Conservation (phyloP, 2,797 vertebrate genomes). For the Sciaenops ocellatus region DNA sequence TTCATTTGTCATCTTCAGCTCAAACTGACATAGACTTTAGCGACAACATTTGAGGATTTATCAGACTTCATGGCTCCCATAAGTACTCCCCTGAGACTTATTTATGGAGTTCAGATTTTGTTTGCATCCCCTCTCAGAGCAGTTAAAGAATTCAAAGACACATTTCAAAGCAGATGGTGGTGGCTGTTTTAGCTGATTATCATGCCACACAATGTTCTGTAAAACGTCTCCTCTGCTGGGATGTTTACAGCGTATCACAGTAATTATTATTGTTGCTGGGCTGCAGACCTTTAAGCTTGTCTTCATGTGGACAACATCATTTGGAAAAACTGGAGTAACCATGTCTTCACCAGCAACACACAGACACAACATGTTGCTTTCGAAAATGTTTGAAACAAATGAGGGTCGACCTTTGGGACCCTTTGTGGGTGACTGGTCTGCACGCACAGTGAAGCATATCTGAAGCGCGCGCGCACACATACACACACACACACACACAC, state of each 20-base stretch:
- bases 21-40: background rate
- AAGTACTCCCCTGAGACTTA: too few species aligned
- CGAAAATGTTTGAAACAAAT: slow-evolving; percentile 18
- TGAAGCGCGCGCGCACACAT: slow-evolving; percentile 29
- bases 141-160: slow-evolving; percentile 18
- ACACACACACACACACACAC: slow-evolving; percentile 6
- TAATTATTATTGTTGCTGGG: slow-evolving; percentile 20
- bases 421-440: slow-evolving; percentile 48
- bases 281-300: slow-evolving; percentile 22
- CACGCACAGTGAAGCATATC: slow-evolving; percentile 49
- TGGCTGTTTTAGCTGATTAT: background rate
- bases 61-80: background rate
- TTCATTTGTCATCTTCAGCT: background rate
- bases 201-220: background rate
- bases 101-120: background rate
- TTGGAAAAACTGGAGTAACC: slow-evolving; percentile 8
- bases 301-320: background rate
- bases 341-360: slow-evolving; percentile 21
- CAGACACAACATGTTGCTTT: slow-evolving; percentile 8
- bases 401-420: slow-evolving; percentile 37
- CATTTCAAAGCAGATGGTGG: slow-evolving; percentile 3
- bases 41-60: background rate
- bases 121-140: background rate
- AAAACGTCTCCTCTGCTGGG: background rate
- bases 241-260: background rate